phyloP scores from a whole-genome alignment of 2,888 invertebrate species.

The Clostera curtula region DNA sequence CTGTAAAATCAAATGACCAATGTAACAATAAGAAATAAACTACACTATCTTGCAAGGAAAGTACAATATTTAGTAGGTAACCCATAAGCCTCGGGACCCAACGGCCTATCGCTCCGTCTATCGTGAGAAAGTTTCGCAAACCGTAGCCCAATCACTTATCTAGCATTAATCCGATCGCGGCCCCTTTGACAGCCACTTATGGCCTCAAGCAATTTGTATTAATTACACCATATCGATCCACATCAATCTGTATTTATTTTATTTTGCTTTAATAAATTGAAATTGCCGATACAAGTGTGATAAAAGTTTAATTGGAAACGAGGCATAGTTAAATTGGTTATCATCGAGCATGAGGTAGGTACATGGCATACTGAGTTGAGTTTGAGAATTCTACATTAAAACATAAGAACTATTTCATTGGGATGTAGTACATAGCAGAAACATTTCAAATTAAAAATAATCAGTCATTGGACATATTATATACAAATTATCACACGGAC shows the following conservation, averaged over 20 bases:
- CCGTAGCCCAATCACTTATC: constrained; percentile 48
- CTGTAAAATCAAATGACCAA: no score
- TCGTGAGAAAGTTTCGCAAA: constrained; percentile 65
- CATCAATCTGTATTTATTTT: constrained; percentile 32
- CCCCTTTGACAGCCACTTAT: constrained; percentile 53
- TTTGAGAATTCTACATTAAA: no score
- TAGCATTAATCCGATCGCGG: constrained; percentile 50
- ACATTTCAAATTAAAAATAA: no score
- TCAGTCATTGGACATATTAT: no score
- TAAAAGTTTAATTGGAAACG: constrained; percentile 1
- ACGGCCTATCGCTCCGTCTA: constrained; percentile 33
- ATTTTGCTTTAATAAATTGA: constrained; percentile 15
- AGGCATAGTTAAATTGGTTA: not conserved
- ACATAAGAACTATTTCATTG: no score
- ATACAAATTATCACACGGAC: no score
- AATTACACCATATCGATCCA: constrained; percentile 47
- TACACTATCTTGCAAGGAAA: constrained; percentile 27
- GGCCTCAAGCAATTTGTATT: constrained; percentile 54
- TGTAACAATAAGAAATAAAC: no score
- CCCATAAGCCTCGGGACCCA: constrained; percentile 23
- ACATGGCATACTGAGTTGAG: no score
- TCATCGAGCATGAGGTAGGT: no score
- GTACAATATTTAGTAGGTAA: constrained; percentile 29
- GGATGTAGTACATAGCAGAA: no score
- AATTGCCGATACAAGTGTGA: constrained; percentile 3